Percentiles rank a stretch among this genome's conserved stretches.
phyloP scores from a whole-genome alignment of 2,113 vertebrate species.

The Phalacrocorax pelagicus region DNA sequence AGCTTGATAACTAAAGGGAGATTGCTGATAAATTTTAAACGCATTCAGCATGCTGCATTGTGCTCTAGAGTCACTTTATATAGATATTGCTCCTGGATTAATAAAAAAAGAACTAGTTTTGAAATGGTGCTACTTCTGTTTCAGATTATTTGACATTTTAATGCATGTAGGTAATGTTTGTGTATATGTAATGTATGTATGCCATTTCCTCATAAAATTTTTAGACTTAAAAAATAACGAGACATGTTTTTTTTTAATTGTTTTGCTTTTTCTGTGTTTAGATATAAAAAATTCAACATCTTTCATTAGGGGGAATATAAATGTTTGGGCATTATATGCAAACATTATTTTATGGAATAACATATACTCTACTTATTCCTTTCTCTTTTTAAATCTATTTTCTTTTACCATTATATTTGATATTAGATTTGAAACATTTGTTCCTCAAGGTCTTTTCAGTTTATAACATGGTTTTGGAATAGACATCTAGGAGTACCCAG shows the following conservation, averaged over 20 bases:
- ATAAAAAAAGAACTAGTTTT: neutral
- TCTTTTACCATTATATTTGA: neutral
- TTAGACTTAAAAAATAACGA: neutral
- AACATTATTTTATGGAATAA: neutral
- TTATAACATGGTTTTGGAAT: neutral
- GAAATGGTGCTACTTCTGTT: neutral
- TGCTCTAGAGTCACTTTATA: neutral
- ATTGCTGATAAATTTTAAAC: constrained; percentile 27
- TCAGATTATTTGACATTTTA: neutral
- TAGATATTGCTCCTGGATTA: neutral
- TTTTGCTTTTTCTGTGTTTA: neutral
- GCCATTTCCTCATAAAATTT: neutral
- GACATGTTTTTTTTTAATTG: rapidly evolving
- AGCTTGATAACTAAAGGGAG: constrained; percentile 27
- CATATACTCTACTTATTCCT: neutral
- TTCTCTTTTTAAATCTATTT: neutral
- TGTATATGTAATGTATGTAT: neutral
- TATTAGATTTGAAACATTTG: neutral
- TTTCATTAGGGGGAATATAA: neutral
- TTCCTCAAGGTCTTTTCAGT: neutral
- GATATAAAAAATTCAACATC: neutral
- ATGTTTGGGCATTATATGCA: neutral
- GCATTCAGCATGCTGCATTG: neutral
- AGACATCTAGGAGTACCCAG: neutral
- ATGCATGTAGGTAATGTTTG: neutral